Base-by-base conservation (phyloP, 2,113 vertebrate genomes). In the Anthoscopus minutus region DNA sequence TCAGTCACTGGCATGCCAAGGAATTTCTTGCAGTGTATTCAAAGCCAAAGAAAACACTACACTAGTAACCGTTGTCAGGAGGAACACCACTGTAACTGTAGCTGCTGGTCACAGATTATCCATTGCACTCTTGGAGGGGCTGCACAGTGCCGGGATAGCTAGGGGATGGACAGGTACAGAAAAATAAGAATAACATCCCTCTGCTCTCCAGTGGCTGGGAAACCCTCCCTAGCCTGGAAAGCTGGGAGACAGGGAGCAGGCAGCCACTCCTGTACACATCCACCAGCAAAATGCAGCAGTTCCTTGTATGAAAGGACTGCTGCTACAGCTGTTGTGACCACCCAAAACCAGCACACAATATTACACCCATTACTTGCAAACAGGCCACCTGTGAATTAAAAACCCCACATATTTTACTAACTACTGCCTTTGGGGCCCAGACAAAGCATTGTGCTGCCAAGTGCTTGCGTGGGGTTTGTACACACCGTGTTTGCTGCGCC, bases 61-160 rank as follows among this genome's bases (percentile, higher is more conserved):
- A 1, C 7, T 51, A 33, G 21, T 35, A 42, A 28, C 16, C 40
- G 12, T 8, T 19, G 16, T n/a, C 10, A 44, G 71, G 60, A 73
- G 65, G 91, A 83, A 44, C 1, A 9, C 27, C 12, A 3, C 13
- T 40, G 7, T 24, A 37, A 31, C 3, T 6, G 22, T 7, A 51
- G 78, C 65, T 74, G 45, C 54, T 44, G 13, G 12, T 67, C 30
- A 38, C 38, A 37, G 37, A 11, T 3, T 14, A 7, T 4, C 51
- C 38, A 5, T 2, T 5, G 47, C 58, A 7, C 17, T 13, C 48
- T 48, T 7, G 2, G 30, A 37, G 27, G 37, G n/a, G 42, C 83
- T 45, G 44, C 0, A 0, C 23, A 21, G 70, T 18, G 38, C 37
- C 0, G 0, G 15, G 11, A 71, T 18, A 44, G 24, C 24, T 28